Conservation (phyloP, 35 echinoderm and acorn worm genomes). For the Diadema setosum region DNA sequence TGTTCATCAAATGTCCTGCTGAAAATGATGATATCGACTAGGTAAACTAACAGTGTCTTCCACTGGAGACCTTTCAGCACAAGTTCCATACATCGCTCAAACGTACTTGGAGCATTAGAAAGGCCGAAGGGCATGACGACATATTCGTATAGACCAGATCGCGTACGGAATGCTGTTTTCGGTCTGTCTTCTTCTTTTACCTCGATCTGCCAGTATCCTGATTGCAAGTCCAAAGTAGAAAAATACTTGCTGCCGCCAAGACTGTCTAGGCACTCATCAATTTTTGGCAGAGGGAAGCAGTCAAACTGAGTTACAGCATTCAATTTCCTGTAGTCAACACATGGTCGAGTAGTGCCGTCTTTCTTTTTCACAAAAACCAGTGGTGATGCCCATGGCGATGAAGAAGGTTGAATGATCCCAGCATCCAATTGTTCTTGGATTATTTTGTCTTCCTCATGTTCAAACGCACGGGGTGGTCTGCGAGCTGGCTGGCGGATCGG, state of each 20-base stretch:
- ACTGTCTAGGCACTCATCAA: slow-evolving; percentile 43
- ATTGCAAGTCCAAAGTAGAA: too few species aligned
- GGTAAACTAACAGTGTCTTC: slow-evolving; percentile 15
- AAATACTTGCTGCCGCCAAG: neutral
- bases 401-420: neutral
- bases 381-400: slow-evolving; percentile 22
- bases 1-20: neutral
- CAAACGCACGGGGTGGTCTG: too few species aligned
- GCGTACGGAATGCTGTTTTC: slow-evolving; percentile 31
- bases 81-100: slow-evolving; percentile 55
- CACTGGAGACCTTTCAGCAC: neutral
- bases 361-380: slow-evolving; percentile 28
- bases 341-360: slow-evolving; percentile 12
- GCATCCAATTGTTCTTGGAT: too few species aligned
- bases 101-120: slow-evolving; percentile 52
- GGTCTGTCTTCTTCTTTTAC: neutral
- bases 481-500: too few species aligned
- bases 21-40: slow-evolving; percentile 21
- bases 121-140: slow-evolving; percentile 69
- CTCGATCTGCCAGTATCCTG: neutral
- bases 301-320: slow-evolving; percentile 35
- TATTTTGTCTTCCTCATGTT: too few species aligned
- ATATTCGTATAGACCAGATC: slow-evolving; percentile 18
- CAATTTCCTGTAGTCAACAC: slow-evolving; percentile 59
- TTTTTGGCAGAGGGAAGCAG: slow-evolving; percentile 39